Percentiles rank a stretch among this genome's conserved stretches.
Evolutionary conservation across 30 jellyfish, hydroid and myxozoan species (phyloP).

Genomic region (Aurelia sp.): DNA sequence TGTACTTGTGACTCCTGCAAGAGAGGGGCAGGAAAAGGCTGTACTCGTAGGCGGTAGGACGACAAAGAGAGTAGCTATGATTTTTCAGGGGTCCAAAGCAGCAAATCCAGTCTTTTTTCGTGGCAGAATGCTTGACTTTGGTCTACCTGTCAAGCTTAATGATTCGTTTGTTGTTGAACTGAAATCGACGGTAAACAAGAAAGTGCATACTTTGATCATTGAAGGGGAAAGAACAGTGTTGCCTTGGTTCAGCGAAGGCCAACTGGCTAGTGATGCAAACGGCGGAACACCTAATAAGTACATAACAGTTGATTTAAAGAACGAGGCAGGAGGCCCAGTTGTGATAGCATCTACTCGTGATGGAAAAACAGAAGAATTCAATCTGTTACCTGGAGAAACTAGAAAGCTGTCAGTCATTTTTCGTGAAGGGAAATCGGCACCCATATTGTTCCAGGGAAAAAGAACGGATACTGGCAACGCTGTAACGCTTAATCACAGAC

Average conservation of each 20-base stretch:
- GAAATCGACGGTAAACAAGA: background rate
- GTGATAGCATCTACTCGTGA: background rate
- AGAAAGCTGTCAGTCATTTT: background rate
- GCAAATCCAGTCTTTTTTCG: background rate
- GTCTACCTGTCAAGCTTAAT: background rate
- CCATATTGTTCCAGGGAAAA: background rate
- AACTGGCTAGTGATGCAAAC: background rate
- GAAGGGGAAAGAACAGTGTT: conserved; percentile 2
- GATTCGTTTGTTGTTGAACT: background rate
- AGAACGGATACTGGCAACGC: background rate
- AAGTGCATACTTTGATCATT: background rate
- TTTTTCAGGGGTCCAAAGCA: background rate
- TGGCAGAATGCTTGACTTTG: background rate
- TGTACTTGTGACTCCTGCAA: background rate
- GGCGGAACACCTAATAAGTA: background rate
- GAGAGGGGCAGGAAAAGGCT: conserved; percentile 7
- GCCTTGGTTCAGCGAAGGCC: background rate
- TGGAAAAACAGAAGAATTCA: conserved; percentile 1
- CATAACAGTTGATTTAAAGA: background rate
- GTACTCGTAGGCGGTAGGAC: background rate
- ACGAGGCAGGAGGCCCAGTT: background rate
- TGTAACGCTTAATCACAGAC: background rate
- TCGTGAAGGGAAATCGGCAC: background rate
- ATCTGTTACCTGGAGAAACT: background rate
- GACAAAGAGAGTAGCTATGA: background rate